Evolutionary conservation across 2,888 invertebrate genomes (phyloP), one percentile per base, ranked within the genome.

Genomic region (Meandrusa payeni): DNA sequence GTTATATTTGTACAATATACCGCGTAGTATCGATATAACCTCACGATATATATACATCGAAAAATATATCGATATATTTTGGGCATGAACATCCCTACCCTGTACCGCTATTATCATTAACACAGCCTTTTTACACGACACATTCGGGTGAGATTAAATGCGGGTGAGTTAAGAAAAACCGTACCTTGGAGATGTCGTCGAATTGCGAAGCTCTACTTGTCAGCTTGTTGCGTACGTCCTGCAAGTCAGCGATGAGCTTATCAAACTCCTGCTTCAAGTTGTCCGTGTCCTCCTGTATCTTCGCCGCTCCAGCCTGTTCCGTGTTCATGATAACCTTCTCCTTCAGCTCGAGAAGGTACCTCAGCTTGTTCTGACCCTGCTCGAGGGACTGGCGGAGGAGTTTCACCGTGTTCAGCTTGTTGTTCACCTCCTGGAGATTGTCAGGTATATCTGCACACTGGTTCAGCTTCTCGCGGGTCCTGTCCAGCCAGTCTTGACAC

Each of bases 261-360:
- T 98, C 97, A 71, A 97, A 97, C 70, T 97, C 97, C 59, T 93
- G 91, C 65, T 96, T 96, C 12, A 97, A 80, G 51, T 91, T 93
- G 66, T 97, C 97, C 0, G 97, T 97, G 60, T 97, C 96, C 67
- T 97, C 97, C 64, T 96, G 93, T 45, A 98, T 97, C 71, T 95
- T 95, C 0, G 92, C 92, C 0, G 95, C 95, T 0, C 98, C 98
- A 37, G 91, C 90, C 53, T 94, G 93, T 76, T 96, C 97, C 0
- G 97, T 98, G 65, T 96, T 97, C 90, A 97, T 93, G 4, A 97
- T 94, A 0, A 97, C 96, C 64, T 95, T 94, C 72, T 98, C 98
- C 65, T 97, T 97, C 1, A 97, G 85, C 63, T 98, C 98, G 19
- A 96, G 80, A 34, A 96, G 92, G 68, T 97, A 97, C 28, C 78